Percentiles rank a stretch among this genome's conserved stretches.
Conservation (phyloP, 1,140 invertebrate genomes). For the Paraescarpia echinospica region DNA sequence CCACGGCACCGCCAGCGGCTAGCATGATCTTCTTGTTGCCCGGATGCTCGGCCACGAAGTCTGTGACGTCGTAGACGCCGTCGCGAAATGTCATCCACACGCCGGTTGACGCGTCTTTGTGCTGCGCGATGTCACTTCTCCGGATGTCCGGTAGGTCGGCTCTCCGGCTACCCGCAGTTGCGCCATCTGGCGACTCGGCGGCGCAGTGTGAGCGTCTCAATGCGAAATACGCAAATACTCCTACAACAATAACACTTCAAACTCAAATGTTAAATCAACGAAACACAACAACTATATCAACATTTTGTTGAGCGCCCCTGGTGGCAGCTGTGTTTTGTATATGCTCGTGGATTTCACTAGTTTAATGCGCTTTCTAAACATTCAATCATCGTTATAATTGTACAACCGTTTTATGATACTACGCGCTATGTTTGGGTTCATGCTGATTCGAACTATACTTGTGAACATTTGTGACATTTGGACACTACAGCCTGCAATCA, state of each 20-base stretch:
- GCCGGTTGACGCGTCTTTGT: constrained; percentile 68
- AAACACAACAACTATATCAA: too few species aligned
- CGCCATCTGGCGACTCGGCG: not conserved
- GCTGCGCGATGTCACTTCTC: constrained; percentile 73
- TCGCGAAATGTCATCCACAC: constrained; percentile 83
- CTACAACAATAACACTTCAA: not conserved
- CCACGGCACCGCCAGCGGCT: constrained; percentile 80
- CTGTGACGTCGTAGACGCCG: constrained; percentile 94
- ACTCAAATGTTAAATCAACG: not conserved
- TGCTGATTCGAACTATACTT: too few species aligned
- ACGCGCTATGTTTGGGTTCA: too few species aligned
- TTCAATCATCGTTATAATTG: too few species aligned
- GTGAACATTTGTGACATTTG: too few species aligned
- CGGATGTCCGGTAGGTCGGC: constrained; percentile 64
- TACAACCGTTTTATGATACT: too few species aligned
- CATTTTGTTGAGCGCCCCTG: too few species aligned
- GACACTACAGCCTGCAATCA: too few species aligned
- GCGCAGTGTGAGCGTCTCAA: not conserved
- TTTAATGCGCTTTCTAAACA: too few species aligned
- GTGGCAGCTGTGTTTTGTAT: too few species aligned
- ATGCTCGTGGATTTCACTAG: too few species aligned
- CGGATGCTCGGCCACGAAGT: constrained; percentile 85
- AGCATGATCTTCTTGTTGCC: constrained; percentile 84
- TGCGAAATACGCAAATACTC: not conserved
- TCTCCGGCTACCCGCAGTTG: not conserved